These are phyloP conservation scores for Dendronephthya gigantea DNA, from an alignment of 64 coral and sea anemone species.

Conservation along the genomic window DNA sequence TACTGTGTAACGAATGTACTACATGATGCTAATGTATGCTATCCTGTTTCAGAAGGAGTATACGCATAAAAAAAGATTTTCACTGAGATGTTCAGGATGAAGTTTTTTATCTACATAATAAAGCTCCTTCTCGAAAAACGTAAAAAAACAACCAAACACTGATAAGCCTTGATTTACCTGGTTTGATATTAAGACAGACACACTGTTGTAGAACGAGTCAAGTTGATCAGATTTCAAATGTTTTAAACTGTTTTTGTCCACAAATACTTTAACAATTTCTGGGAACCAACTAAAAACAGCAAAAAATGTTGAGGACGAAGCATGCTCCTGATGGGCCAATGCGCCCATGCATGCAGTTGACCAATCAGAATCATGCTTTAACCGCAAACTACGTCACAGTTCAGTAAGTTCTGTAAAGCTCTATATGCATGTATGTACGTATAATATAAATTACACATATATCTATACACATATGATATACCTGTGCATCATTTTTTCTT, in stretches of 20 bases:
- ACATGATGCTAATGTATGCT: too few relatives aligned
- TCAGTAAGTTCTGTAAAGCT: background rate
- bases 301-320: background rate
- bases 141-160: background rate
- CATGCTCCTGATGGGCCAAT: too few relatives aligned
- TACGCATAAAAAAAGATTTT: too few relatives aligned
- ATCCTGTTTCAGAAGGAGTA: too few relatives aligned
- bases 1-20: too few relatives aligned
- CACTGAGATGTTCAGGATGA: too few relatives aligned
- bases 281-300: conserved; percentile 70
- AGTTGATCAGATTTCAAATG: conserved; percentile 61
- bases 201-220: conserved; percentile 95
- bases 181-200: conserved; percentile 77
- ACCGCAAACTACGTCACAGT: too few relatives aligned
- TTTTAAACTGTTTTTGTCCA: conserved; percentile 94
- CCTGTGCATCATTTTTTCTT: conserved; percentile 99
- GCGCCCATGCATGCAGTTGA: too few relatives aligned
- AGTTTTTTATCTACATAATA: too few relatives aligned
- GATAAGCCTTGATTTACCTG: conserved; percentile 43
- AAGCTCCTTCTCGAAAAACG: background rate
- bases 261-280: conserved; percentile 94
- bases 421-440: too few relatives aligned
- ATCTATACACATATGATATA: background rate
- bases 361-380: too few relatives aligned
- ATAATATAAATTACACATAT: background rate